Conservation (phyloP, 2,797 vertebrate species). For the Lepidocolaptes lacrymiger region DNA sequence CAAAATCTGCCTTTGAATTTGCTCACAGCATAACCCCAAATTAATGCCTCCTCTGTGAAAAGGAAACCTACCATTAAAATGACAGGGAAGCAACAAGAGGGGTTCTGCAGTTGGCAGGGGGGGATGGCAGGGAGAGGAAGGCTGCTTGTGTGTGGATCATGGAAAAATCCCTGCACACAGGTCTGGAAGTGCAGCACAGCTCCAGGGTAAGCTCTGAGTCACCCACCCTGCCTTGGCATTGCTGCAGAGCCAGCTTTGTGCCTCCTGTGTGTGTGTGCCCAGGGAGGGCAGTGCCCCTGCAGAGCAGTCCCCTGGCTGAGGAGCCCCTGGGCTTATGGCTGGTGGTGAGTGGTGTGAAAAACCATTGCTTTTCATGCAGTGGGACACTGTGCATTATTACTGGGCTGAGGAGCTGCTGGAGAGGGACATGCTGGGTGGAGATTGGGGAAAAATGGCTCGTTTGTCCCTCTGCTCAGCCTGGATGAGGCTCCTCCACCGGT, state of each 20-base stretch:
- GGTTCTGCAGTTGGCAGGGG: not conserved
- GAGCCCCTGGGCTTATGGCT: not conserved
- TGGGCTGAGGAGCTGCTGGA: not conserved
- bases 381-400: not conserved
- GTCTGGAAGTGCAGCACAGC: not conserved
- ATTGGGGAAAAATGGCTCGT: fast-evolving
- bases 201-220: not conserved
- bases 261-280: not conserved
- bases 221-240: not conserved
- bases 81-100: not conserved
- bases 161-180: fast-evolving
- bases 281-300: not conserved
- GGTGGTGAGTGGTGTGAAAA: too few relatives aligned
- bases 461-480: not conserved
- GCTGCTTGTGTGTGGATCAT: not conserved
- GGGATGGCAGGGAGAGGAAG: not conserved
- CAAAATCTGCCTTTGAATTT: not conserved
- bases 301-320: not conserved
- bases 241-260: not conserved
- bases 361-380: fast-evolving
- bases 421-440: fast-evolving
- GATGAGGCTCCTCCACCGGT: fast-evolving
- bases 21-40: not conserved
- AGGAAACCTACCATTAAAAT: constrained; percentile 35
- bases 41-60: not conserved